A percentile compares a stretch with the other conserved stretches of the same genome.
phyloP scores from a whole-genome alignment of 2,797 vertebrate species.

The Novumbra hubbsi region DNA sequence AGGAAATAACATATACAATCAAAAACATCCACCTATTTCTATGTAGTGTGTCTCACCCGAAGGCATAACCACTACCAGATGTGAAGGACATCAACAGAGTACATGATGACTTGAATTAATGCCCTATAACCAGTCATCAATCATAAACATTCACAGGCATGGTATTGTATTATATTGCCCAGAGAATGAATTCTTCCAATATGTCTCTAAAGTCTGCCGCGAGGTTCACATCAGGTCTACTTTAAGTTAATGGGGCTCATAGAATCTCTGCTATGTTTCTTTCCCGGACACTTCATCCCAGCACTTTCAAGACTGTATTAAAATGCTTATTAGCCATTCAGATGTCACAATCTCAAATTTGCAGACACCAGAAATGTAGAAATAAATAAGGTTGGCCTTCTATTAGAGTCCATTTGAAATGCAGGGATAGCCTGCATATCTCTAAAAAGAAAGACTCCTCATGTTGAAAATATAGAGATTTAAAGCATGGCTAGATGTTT shows the following conservation, averaged over 20 bases:
- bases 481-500: too few species aligned
- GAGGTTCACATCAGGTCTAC: neutral
- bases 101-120: neutral
- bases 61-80: conserved; percentile 1
- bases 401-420: neutral
- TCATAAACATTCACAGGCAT: neutral
- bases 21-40: neutral
- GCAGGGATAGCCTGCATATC: neutral
- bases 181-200: neutral
- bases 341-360: neutral
- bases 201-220: neutral
- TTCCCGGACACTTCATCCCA: neutral
- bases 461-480: too few species aligned
- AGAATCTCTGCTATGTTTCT: neutral
- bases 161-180: neutral
- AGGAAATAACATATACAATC: neutral
- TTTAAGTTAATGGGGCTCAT: neutral
- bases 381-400: neutral
- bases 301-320: neutral
- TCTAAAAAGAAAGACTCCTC: too few species aligned
- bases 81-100: neutral
- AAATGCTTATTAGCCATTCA: neutral
- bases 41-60: neutral
- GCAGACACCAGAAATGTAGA: neutral
- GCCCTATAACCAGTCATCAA: neutral